Evolutionary conservation across 2,888 invertebrate genomes (phyloP).

Genomic region (Hyposoter didymator): DNA sequence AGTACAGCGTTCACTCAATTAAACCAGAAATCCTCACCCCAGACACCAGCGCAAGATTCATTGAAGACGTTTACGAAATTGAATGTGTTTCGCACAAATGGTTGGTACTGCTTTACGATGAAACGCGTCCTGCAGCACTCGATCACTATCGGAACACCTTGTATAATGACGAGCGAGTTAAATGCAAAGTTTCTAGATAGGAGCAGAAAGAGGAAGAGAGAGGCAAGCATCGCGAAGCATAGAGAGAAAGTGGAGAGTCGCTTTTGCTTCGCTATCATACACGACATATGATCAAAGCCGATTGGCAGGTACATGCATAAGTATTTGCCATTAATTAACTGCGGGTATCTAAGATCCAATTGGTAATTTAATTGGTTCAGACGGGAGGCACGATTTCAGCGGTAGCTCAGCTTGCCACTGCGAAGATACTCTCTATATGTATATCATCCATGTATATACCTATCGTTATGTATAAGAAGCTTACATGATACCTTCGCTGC

Average conservation of each 20-base stretch:
- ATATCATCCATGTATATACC: neutral
- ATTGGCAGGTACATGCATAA: conserved; percentile 77
- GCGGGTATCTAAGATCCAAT: conserved; percentile 78
- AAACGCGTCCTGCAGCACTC: conserved; percentile 3
- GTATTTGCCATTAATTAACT: conserved; percentile 80
- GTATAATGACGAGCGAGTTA: conserved; percentile 73
- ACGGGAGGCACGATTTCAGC: conserved; percentile 72
- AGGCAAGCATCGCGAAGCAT: neutral
- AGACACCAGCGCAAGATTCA: neutral
- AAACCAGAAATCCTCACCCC: neutral
- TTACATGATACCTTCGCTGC: neutral
- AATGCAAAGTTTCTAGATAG: conserved; percentile 4
- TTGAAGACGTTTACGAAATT: conserved; percentile 5
- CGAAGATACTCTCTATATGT: neutral
- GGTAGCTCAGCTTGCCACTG: conserved; percentile 15
- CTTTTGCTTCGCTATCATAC: conserved; percentile 73
- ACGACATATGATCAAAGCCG: conserved; percentile 70
- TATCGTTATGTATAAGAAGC: conserved; percentile 20
- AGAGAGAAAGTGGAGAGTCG: conserved; percentile 31
- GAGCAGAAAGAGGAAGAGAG: conserved; percentile 17
- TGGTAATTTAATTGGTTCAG: conserved; percentile 80
- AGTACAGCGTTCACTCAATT: neutral
- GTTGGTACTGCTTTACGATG: conserved; percentile 5
- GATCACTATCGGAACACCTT: conserved; percentile 63
- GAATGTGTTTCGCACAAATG: conserved; percentile 27